Conservation (phyloP, 2,113 vertebrate species). For the Tauraco erythrolophus region DNA sequence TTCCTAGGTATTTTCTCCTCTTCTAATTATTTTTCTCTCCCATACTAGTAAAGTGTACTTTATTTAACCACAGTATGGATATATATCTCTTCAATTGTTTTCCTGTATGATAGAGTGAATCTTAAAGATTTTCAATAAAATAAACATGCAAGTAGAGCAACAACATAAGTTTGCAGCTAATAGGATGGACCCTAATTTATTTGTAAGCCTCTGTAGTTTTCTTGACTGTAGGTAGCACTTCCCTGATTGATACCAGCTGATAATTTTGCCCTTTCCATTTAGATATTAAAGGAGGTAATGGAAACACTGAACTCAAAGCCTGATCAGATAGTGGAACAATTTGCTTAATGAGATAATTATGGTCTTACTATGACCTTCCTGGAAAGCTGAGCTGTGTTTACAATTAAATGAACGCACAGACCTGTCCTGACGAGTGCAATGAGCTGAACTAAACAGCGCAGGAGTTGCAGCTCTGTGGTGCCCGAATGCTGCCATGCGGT, state of each 20-base stretch:
- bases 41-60: neutral
- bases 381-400: neutral
- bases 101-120: neutral
- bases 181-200: neutral
- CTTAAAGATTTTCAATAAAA: neutral
- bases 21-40: neutral
- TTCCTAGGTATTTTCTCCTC: neutral
- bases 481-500: rapidly evolving
- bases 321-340: conserved; percentile 47
- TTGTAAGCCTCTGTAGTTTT: neutral
- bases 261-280: neutral
- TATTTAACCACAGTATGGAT: neutral
- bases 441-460: neutral
- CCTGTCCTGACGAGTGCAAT: neutral
- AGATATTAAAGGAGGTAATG: neutral
- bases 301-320: conserved; percentile 2
- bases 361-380: neutral
- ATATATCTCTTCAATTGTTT: neutral
- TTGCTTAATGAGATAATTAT: conserved; percentile 55
- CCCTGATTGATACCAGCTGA: neutral
- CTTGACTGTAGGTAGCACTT: neutral
- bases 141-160: neutral
- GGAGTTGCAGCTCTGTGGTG: neutral
- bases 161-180: neutral
- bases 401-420: neutral